Conservation (phyloP, 2,113 vertebrate genomes). For the Apistogramma diplotaenia region DNA sequence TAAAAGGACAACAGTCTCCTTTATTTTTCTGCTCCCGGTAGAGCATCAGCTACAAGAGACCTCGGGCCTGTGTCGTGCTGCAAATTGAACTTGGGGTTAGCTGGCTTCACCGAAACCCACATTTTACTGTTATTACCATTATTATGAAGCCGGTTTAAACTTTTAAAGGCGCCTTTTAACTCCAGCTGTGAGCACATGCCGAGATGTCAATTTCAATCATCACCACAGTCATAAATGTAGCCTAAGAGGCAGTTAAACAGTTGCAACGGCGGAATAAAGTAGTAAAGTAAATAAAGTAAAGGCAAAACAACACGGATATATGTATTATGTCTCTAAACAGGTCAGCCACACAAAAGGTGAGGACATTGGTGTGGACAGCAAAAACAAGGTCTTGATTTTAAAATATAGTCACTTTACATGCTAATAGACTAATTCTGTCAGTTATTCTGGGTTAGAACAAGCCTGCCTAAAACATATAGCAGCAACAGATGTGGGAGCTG, state of each 20-base stretch:
- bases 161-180: background rate
- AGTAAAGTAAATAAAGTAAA: background rate
- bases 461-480: background rate
- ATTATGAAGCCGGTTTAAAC: background rate
- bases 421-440: background rate
- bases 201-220: background rate
- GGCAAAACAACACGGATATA: background rate
- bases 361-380: background rate
- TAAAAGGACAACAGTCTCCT: background rate
- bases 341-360: background rate
- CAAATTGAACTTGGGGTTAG: background rate
- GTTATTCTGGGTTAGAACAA: background rate
- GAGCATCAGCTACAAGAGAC: background rate
- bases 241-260: background rate
- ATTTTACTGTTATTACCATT: background rate
- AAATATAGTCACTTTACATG: background rate
- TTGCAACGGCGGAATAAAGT: background rate
- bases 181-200: background rate
- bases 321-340: background rate
- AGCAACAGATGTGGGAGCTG: background rate
- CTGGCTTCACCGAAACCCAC: background rate
- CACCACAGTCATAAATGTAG: background rate
- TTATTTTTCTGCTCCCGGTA: background rate
- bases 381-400: background rate
- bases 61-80: background rate